Evolutionary conservation across 2,888 invertebrate species (phyloP), one percentile per base, ranked within the genome.

Genomic region (Heterodera filipjevi): DNA sequence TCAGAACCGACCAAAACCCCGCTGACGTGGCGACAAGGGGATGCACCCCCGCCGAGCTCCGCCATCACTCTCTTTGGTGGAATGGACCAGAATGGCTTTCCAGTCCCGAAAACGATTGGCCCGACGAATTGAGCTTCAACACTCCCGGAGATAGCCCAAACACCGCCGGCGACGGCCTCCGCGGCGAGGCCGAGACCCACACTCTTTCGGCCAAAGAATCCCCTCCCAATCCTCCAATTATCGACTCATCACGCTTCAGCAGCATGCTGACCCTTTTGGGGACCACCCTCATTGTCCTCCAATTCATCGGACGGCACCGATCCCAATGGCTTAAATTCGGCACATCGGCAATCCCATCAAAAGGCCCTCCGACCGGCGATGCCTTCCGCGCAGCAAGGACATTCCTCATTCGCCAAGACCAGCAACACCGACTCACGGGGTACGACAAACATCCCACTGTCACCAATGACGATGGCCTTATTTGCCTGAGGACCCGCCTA

Each of bases 11-110:
- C 14, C 1, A n/a, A 3, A 79, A 79, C 10, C 79, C 79, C 22
- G 79, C 79, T 8, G 79, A 79, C 53, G 12, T 79, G 3, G 79
- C 66, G 5, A 78, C 64, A 0, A 30, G 79, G 8, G 79, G 79
- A 19, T 30, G 32, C 32, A 35, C 59, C 27, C 53, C 70, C 3
- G 12, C 30, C 1, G 75, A 79, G 27, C 27, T 79, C 10, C 3
- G 14, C 6, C n/a, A 33, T 2, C 3, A 3, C 2, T 27, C 6
- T 27, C 30, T 79, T 1, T 79, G 79, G 79, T 79, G 66, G 66
- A n/a, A 44, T 10, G 79, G 79, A 16, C 79, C 79, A 2, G n/a
- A 3, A 6, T 76, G 76, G 76, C 49, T 76, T 22, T 0, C 1
- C 6, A 22, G 8, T 12, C 19, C 76, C 8, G 44, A 27, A 12